A percentile compares a stretch with the other conserved stretches of the same genome.
These are phyloP conservation scores for Vombatus ursinus DNA, from an alignment of 2,113 vertebrate genomes.

Conservation along the genomic window DNA sequence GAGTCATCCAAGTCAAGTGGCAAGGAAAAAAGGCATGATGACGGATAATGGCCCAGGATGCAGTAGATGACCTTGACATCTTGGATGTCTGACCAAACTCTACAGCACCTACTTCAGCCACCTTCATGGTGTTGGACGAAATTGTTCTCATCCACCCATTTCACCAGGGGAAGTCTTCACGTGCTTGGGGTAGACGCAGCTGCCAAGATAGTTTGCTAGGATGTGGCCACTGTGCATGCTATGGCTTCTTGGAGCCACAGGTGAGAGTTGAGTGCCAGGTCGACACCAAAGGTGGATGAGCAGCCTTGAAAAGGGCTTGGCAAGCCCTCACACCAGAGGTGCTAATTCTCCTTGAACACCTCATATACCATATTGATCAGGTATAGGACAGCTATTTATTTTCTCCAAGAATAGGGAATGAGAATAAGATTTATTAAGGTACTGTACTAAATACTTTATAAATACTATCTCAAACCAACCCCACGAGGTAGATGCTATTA, in stretches of 20 bases:
- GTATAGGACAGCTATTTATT: not conserved
- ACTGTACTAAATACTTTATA: not conserved
- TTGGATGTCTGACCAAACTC: not conserved
- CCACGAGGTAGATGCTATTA: not conserved
- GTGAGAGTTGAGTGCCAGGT: not conserved
- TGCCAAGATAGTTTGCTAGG: not conserved
- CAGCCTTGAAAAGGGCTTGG: not conserved
- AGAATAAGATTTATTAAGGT: not conserved
- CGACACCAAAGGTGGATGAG: not conserved
- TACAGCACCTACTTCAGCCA: not conserved
- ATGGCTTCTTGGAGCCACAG: not conserved
- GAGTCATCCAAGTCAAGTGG: not conserved
- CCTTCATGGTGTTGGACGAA: not conserved
- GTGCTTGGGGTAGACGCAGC: not conserved
- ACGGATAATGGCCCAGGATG: not conserved
- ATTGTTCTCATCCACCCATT: not conserved
- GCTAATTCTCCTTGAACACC: not conserved
- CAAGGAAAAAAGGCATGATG: not conserved
- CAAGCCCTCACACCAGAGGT: not conserved
- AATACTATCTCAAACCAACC: not conserved
- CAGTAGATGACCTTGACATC: not conserved
- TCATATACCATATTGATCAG: not conserved
- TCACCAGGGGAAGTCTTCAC: not conserved
- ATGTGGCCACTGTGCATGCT: not conserved
- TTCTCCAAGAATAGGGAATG: not conserved